Conservation (phyloP, 53 echinoderm and acorn worm species). For the Holothuria scabra region DNA sequence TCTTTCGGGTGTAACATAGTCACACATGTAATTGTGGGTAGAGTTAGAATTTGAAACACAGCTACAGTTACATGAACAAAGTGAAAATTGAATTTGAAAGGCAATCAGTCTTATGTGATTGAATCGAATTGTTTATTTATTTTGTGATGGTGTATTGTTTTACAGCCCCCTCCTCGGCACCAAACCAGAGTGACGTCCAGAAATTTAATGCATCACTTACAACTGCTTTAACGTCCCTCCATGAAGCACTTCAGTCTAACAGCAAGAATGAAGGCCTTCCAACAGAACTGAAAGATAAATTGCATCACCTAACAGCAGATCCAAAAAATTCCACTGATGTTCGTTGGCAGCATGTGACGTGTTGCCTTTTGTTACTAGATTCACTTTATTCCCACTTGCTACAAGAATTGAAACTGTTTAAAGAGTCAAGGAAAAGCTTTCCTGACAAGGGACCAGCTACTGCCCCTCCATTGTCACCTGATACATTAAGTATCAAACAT, state of each 20-base stretch:
- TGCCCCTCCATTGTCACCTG: constrained; percentile 79
- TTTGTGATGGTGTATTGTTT: neutral
- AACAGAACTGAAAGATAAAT: neutral
- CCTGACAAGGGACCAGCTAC: constrained; percentile 30
- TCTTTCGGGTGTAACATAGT: too few species aligned
- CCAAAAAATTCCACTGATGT: neutral
- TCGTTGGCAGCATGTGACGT: constrained; percentile 14
- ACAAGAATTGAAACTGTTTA: constrained; percentile 20
- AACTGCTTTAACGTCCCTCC: neutral
- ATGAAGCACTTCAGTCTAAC: neutral
- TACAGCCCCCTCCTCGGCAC: neutral
- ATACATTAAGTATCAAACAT: constrained; percentile 83
- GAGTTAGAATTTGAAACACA: too few species aligned
- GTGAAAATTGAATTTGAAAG: too few species aligned
- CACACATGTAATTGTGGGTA: too few species aligned
- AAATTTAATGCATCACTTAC: constrained; percentile 26
- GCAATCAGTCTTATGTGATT: too few species aligned
- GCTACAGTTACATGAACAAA: too few species aligned
- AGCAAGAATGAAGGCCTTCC: neutral
- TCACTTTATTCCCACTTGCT: neutral
- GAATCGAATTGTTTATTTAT: too few species aligned
- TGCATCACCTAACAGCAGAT: neutral
- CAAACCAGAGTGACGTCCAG: neutral
- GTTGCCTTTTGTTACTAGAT: neutral
- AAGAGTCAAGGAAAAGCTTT: neutral